Evolutionary conservation across 2,113 vertebrate species (phyloP), one percentile per base, ranked within the genome.

Genomic region (Blennius ocellaris): DNA sequence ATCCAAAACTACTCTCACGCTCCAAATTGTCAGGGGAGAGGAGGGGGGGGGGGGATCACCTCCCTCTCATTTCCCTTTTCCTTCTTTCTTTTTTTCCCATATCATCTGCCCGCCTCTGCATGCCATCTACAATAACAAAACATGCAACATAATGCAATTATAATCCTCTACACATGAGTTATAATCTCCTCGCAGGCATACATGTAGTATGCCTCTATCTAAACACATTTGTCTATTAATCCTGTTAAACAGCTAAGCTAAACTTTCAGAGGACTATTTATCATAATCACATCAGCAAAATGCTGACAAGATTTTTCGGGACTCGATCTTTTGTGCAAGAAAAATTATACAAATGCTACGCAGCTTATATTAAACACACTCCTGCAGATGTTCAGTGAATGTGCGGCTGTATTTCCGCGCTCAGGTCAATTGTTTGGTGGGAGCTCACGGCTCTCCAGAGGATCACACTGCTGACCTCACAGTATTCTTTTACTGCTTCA

Each of bases 381-480:
- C 6, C 21, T 6, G 10, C 7, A 6, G 7, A 40, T 30, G 65
- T 61, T 39, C 17, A 6, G 61, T 69, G 55, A 62, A 68, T 47
- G 38, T 16, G 30, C 7, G 1, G 17, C 47, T 57, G 48, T 53
- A 66, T 69, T 75, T 61, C 41, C 39, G 38, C 1, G 36, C 72
- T 68, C 47, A 7, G 61, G 30, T 82, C 47, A 11, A 73, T 16
- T 62, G 58, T 74, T 76, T 68, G 59, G 48, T 70, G 48, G 60
- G 73, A 70, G n/a, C 60, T 66, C 51, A 64, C 48, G 37, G 76
- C 58, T 80, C 80, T 79, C 75, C 52, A 17, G 83, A 60, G 64
- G 51, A 57, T 8, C 53, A 14, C 8, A 73, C 56, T 62, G 79
- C 83, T 89, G 85, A 88, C 77, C 85, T 70, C 75, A 75, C 74